phyloP scores from a whole-genome alignment of 2,113 vertebrate species.

The Suricata suricatta region DNA sequence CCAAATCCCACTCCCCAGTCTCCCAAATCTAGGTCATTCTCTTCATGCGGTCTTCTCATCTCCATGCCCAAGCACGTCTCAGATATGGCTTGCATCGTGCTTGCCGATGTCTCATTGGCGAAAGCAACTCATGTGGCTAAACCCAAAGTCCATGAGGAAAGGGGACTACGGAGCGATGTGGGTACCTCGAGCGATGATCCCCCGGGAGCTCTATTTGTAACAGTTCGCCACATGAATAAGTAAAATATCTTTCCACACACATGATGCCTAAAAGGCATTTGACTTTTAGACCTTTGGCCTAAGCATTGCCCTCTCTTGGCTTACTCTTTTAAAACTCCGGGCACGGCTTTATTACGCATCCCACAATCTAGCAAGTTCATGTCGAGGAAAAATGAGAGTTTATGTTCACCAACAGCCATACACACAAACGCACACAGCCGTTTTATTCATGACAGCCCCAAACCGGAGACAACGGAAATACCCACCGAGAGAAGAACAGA shows the following conservation, averaged over 20 bases:
- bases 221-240: not conserved
- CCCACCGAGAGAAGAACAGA: not conserved
- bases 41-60: not conserved
- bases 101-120: not conserved
- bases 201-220: not conserved
- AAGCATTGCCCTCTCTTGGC: not conserved
- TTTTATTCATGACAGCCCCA: constrained; percentile 3
- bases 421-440: not conserved
- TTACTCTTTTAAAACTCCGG: constrained; percentile 39
- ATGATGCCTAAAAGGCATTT: not conserved
- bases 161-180: not conserved
- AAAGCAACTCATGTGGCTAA: not conserved
- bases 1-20: not conserved
- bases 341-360: not conserved
- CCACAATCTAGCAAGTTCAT: not conserved
- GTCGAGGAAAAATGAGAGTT: not conserved
- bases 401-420: not conserved
- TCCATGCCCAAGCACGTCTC: not conserved
- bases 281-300: not conserved
- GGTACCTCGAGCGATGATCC: not conserved
- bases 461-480: not conserved
- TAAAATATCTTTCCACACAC: not conserved
- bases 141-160: not conserved
- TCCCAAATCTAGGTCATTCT: not conserved
- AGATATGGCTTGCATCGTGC: too few relatives aligned